Percentiles rank a stretch among this genome's conserved stretches.
Conservation (phyloP, 23 tunicate species). For the Ciona savignyi region DNA sequence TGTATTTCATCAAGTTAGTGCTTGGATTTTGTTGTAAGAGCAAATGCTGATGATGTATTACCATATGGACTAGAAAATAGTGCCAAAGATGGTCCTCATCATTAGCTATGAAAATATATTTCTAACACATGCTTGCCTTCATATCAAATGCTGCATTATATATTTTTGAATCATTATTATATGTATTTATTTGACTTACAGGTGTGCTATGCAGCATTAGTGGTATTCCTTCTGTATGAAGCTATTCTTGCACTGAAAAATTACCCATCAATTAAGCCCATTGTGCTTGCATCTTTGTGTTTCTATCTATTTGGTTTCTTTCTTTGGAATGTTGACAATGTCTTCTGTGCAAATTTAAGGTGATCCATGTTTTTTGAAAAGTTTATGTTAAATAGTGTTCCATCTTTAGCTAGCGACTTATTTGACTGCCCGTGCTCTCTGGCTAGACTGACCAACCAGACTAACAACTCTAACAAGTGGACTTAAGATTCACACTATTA, state of each 20-base stretch:
- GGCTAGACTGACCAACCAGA: no score
- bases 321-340: slow-evolving; percentile 84
- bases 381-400: no score
- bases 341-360: slow-evolving; percentile 58
- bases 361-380: slow-evolving; percentile 1
- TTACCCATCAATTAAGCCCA: slow-evolving; percentile 45
- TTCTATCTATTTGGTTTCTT: slow-evolving; percentile 61
- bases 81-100: no score
- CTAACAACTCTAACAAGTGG: no score
- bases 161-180: not conserved
- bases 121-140: no score
- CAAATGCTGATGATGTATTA: not conserved
- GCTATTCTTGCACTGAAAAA: slow-evolving; percentile 44
- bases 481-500: no score
- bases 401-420: no score
- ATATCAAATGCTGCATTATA: no score
- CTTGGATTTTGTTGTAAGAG: not conserved
- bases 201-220: slow-evolving; percentile 56
- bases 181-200: slow-evolving; percentile 7
- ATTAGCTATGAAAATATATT: no score
- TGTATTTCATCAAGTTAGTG: slow-evolving; percentile 69
- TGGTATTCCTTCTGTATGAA: slow-evolving; percentile 55
- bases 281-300: slow-evolving; percentile 33
- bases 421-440: no score
- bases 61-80: no score